These are phyloP conservation scores for Silurus glanis DNA, from an alignment of 2,113 vertebrate species.

Conservation along the genomic window DNA sequence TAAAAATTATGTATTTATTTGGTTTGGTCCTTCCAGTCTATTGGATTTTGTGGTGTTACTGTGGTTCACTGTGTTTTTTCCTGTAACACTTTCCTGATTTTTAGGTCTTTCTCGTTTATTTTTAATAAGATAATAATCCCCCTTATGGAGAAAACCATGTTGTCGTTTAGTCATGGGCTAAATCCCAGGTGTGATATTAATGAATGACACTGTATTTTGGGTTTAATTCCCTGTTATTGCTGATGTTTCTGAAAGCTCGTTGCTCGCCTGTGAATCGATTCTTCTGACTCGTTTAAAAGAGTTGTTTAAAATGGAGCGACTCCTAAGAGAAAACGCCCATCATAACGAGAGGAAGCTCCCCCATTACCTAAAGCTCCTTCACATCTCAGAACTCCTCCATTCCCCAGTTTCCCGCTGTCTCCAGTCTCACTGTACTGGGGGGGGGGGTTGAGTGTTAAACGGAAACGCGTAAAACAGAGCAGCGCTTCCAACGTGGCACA, in stretches of 20 bases:
- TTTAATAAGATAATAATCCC: neutral
- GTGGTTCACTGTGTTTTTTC: neutral
- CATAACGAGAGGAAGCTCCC: slow-evolving; percentile 9
- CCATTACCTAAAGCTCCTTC: neutral
- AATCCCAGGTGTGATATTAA: neutral
- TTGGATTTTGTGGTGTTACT: neutral
- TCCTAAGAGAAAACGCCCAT: slow-evolving; percentile 12
- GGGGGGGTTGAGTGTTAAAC: slow-evolving; percentile 5
- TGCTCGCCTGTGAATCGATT: neutral
- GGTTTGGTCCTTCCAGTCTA: neutral
- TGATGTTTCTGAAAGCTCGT: neutral
- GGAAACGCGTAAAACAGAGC: slow-evolving; percentile 32
- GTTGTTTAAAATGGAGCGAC: neutral
- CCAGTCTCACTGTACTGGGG: slow-evolving; percentile 36
- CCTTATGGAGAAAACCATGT: neutral
- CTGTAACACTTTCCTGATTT: neutral
- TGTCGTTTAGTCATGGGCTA: neutral
- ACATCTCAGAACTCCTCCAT: neutral
- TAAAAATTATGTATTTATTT: neutral
- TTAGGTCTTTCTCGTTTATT: neutral
- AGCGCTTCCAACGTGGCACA: slow-evolving; percentile 49
- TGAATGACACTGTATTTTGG: neutral
- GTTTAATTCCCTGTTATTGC: neutral
- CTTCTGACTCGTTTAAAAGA: slow-evolving; percentile 1
- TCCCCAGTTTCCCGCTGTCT: slow-evolving; percentile 22